Evolutionary conservation across 1,140 invertebrate genomes (phyloP).

Genomic region (Cryptotermes secundus): DNA sequence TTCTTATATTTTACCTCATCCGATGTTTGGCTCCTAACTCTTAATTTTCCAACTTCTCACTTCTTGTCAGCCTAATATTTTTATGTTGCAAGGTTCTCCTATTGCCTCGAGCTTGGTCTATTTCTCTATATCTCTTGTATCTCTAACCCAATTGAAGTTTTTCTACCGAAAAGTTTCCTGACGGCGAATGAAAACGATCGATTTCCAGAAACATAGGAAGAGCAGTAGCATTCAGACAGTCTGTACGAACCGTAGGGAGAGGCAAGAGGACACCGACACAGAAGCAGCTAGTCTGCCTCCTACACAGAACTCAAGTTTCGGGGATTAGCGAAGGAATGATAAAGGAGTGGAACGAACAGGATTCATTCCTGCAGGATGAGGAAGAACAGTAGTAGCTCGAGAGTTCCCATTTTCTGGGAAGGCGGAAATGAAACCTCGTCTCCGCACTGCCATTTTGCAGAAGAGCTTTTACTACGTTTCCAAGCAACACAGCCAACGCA

Average conservation of each 20-base stretch:
- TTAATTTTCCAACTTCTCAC: background rate
- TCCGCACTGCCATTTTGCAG: background rate
- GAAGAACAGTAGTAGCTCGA: background rate
- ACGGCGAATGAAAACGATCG: background rate
- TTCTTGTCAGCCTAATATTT: background rate
- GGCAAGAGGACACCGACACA: background rate
- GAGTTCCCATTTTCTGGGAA: background rate
- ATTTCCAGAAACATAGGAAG: background rate
- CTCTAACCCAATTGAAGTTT: slow-evolving; percentile 9
- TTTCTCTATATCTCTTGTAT: background rate
- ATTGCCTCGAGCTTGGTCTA: background rate
- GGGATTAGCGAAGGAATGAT: slow-evolving; percentile 7
- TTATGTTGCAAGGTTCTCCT: background rate
- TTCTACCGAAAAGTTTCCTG: background rate
- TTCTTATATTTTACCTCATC: background rate
- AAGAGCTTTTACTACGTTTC: background rate
- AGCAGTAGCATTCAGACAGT: background rate
- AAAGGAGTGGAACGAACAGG: background rate
- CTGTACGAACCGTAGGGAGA: background rate
- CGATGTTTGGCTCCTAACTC: background rate
- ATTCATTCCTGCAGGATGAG: background rate
- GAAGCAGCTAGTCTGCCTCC: background rate
- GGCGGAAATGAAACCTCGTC: slow-evolving; percentile 3
- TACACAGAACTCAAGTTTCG: background rate
- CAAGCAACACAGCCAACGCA: background rate